Percentiles rank a stretch among this genome's conserved stretches.
These are phyloP conservation scores for Kryptolebias marmoratus DNA, from an alignment of 2,113 vertebrate species.

Conservation along the genomic window DNA sequence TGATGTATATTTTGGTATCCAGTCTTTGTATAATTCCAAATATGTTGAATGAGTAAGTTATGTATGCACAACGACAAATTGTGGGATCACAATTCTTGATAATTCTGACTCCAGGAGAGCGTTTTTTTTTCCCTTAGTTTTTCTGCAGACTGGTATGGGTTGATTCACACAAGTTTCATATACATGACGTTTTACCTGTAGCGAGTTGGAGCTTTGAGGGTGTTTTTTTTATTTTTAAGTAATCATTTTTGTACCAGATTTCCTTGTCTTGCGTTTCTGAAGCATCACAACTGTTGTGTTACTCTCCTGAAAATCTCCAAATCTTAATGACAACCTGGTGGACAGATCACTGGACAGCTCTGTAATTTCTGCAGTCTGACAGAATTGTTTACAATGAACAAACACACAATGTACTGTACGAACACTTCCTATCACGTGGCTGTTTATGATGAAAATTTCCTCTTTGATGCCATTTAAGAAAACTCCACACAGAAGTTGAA, in stretches of 20 bases:
- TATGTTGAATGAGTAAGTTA: slow-evolving; percentile 19
- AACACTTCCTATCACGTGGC: slow-evolving; percentile 59
- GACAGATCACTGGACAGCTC: slow-evolving; percentile 13
- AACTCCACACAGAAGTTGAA: slow-evolving; percentile 21
- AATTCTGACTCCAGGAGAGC: background rate
- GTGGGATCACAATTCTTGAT: slow-evolving; percentile 17
- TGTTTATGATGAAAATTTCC: slow-evolving; percentile 47
- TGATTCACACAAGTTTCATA: slow-evolving; percentile 3
- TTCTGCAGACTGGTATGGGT: slow-evolving; percentile 2
- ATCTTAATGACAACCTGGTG: slow-evolving; percentile 18
- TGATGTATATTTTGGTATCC: slow-evolving; percentile 71
- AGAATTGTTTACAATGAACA: slow-evolving; percentile 70
- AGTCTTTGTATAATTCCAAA: slow-evolving; percentile 35
- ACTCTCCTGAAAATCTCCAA: slow-evolving; percentile 1
- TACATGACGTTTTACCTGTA: slow-evolving; percentile 20
- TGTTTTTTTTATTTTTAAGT: slow-evolving; percentile 15
- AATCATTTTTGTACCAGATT: slow-evolving; percentile 32
- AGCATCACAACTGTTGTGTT: slow-evolving; percentile 24
- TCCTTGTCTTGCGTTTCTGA: slow-evolving; percentile 29
- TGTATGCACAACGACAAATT: slow-evolving; percentile 45
- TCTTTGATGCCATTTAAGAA: slow-evolving; percentile 57
- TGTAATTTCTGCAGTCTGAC: slow-evolving; percentile 50
- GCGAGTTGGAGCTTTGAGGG: slow-evolving; percentile 1
- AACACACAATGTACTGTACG: slow-evolving; percentile 57
- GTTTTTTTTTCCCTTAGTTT: background rate